Base-by-base conservation (phyloP, 2,113 vertebrate species). In the Alectura lathami region DNA sequence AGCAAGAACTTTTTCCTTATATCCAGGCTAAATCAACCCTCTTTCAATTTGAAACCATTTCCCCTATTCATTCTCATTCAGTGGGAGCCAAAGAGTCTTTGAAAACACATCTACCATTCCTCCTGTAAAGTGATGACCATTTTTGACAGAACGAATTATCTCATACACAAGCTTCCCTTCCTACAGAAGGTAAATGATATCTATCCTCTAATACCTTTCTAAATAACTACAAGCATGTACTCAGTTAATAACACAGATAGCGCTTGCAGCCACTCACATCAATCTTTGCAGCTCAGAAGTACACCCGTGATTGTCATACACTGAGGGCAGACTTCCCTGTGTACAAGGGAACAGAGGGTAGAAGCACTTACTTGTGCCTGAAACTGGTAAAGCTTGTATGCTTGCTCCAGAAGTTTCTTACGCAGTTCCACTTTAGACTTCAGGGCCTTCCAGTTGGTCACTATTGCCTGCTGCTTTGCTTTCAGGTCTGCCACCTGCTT, bases 371-470 rank as follows among this genome's bases (percentile, higher is more conserved):
- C 99, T 11, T 80, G 96, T 47, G 98, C 94, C 11, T 98, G 97
- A 91, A 99, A 99, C 43, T 74, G 75, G 66, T 98, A 97, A 68
- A 98, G 97, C 70, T 97, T 97, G 79, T 95, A 78, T 1, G 98
- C 94, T 16, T 64, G 81, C 47, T 98, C 97, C 27, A 99, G 97
- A 85, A 97, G 97, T n/a, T 94, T 95, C 81, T 98, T 97, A 84
- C 97, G 97, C 73, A 94, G 91, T 24, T 98, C 97, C 18, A 98
- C 76, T 45, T 87, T 91, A 30, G 89, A 86, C 27, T 97, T 97
- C 23, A 99, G 97, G 67, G 86, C 96, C 88, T 98, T 98, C 99
- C 99, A 99, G 62, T 82, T 96, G 85, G 98, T 98, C 38, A 94
- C 96, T 94, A 99, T 94, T 29, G 98, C 97, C 91, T 98, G 97